A percentile compares a stretch with the other conserved stretches of the same genome.
Conservation (phyloP, 2,113 vertebrate species). For the Hippocampus zosterae region DNA sequence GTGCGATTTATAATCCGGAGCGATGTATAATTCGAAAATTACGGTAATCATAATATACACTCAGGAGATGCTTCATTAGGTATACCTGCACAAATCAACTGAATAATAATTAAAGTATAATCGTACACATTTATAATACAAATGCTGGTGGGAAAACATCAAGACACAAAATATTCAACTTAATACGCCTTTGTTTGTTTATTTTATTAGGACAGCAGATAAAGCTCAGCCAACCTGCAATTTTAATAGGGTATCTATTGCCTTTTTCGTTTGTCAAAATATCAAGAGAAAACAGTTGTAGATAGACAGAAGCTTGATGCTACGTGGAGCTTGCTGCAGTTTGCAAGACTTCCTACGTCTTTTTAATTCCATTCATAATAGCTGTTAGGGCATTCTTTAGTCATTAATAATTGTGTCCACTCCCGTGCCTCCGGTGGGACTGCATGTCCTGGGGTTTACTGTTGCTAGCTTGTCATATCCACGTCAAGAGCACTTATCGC, state of each 20-base stretch:
- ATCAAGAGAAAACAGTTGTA: constrained; percentile 62
- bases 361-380: constrained; percentile 62
- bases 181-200: constrained; percentile 3
- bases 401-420: constrained; percentile 60
- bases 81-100: neutral
- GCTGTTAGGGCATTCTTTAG: constrained; percentile 59
- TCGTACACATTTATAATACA: neutral
- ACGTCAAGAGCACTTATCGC: constrained; percentile 73
- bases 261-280: constrained; percentile 41
- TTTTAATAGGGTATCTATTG: constrained; percentile 11
- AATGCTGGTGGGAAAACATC: neutral
- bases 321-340: constrained; percentile 11
- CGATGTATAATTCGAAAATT: too few species aligned
- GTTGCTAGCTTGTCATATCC: constrained; percentile 74
- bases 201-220: constrained; percentile 18
- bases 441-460: constrained; percentile 70
- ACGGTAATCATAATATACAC: neutral
- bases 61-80: neutral
- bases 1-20: too few species aligned
- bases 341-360: constrained; percentile 27
- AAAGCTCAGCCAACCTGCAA: constrained; percentile 44
- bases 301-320: constrained; percentile 36
- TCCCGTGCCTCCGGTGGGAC: constrained; percentile 65
- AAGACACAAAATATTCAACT: neutral
- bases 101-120: neutral